phyloP scores from a whole-genome alignment of 2,113 vertebrate genomes.

The Capreolus pygargus region DNA sequence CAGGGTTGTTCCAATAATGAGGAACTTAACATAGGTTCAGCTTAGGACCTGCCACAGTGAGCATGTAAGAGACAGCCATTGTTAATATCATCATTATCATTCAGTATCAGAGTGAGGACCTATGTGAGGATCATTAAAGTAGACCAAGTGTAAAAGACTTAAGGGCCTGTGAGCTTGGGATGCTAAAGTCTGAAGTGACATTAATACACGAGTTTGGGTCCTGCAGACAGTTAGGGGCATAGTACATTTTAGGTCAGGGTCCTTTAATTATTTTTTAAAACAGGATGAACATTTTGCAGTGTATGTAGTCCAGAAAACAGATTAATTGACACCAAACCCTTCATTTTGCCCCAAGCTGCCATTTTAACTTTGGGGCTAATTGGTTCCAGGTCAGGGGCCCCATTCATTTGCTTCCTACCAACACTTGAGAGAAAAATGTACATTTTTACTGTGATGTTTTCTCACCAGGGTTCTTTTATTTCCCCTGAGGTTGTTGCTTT shows the following conservation, averaged over 20 bases:
- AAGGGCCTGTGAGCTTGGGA: background rate
- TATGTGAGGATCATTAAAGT: background rate
- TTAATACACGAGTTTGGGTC: background rate
- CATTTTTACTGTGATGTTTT: background rate
- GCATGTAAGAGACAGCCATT: background rate
- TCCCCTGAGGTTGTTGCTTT: background rate
- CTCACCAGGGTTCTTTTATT: background rate
- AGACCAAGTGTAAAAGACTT: background rate
- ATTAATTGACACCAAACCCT: background rate
- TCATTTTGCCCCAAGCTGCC: background rate
- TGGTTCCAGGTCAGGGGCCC: background rate
- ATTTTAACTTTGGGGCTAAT: background rate
- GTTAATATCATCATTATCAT: background rate
- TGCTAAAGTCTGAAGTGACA: background rate
- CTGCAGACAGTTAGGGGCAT: background rate
- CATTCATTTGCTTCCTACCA: background rate
- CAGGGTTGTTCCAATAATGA: background rate
- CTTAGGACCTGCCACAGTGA: background rate
- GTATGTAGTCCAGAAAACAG: background rate
- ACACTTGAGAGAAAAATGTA: background rate
- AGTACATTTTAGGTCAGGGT: background rate
- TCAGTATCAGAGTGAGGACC: background rate
- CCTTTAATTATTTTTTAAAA: background rate
- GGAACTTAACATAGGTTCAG: background rate
- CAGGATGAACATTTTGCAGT: background rate